Conservation (phyloP, 2,888 invertebrate species). For the Ectemnius continuus region DNA sequence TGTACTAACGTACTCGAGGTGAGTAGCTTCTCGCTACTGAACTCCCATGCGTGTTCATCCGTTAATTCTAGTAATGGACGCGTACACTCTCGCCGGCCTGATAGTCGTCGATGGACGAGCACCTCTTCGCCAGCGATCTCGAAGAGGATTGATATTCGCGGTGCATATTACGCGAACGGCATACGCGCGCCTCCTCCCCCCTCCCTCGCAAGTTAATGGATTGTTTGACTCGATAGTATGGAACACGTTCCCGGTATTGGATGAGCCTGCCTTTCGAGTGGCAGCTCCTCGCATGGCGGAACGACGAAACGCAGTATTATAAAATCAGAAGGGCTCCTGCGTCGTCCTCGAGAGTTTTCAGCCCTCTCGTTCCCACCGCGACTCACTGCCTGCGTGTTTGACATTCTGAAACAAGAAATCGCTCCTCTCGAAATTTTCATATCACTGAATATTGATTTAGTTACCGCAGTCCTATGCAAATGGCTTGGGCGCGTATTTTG, state of each 20-base stretch:
- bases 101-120: slow-evolving; percentile 33
- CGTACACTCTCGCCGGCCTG: slow-evolving; percentile 28
- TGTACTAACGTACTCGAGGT: slow-evolving; percentile 35
- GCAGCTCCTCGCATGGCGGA: too few species aligned
- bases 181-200: too few species aligned
- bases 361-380: too few species aligned
- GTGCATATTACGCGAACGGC: neutral
- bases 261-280: too few species aligned
- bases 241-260: too few species aligned
- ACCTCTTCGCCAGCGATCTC: neutral
- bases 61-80: slow-evolving; percentile 63
- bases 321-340: too few species aligned
- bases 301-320: too few species aligned
- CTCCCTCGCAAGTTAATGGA: neutral
- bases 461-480: neutral
- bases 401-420: too few species aligned
- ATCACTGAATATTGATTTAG: too few species aligned
- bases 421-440: too few species aligned
- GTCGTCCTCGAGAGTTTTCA: too few species aligned
- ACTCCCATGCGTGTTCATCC: slow-evolving; percentile 61
- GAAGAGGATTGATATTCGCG: slow-evolving; percentile 1
- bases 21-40: slow-evolving; percentile 39
- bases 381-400: too few species aligned
- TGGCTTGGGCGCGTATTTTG: neutral
- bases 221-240: neutral